Evolutionary conservation across 2,888 invertebrate species (phyloP), one percentile per base, ranked within the genome.

Genomic region (Hypselothyrea guttata): DNA sequence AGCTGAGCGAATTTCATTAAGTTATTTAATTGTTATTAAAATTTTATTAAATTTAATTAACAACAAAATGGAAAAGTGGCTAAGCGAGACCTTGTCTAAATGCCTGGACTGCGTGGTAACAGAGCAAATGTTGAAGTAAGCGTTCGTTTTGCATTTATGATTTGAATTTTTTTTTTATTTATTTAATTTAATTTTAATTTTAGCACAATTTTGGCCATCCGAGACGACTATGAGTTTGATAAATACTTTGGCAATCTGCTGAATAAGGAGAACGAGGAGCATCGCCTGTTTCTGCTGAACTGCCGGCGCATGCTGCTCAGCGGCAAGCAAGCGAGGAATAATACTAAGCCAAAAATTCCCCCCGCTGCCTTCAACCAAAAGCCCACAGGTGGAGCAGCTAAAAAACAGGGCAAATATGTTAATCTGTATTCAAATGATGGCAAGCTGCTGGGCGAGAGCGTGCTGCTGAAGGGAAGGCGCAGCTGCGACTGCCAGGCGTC

Each of bases 401-500:
- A 93, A 77, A 94, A 94, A 87, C 94, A 93, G 77, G 91, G 92
- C 0, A 96, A 96, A 88, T 96, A 91, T 90, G 93, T 95, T 0
- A 95, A 93, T 84, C 89, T 97, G 44, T 95, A 94, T 88, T 92
- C 94, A 0, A 92, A 93, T 72, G 95, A 95, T 79, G 95, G 95
- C 5, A 91, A 91, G 47, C 58, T 87, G 0, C 89, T 91, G 71
- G 92, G 91, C 4, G 92, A 92, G 68, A 91, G 91, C n/a, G 89
- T 93, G 7, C 67, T 92, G 54, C 68, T 93, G 0, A 93, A 92
- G 88, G 98, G 98, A 8, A 92, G 99, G 31, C 95, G 95, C 83
- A 91, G 91, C 45, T 99, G 99, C 89, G 94, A 96, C 57, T 99
- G 99, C 87, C 96, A 98, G 89, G 98, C 98, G 0, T 92, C 94